Evolutionary conservation across 2,797 vertebrate genomes (phyloP), one percentile per base, ranked within the genome.

Genomic region (Malacoctenus gilli): DNA sequence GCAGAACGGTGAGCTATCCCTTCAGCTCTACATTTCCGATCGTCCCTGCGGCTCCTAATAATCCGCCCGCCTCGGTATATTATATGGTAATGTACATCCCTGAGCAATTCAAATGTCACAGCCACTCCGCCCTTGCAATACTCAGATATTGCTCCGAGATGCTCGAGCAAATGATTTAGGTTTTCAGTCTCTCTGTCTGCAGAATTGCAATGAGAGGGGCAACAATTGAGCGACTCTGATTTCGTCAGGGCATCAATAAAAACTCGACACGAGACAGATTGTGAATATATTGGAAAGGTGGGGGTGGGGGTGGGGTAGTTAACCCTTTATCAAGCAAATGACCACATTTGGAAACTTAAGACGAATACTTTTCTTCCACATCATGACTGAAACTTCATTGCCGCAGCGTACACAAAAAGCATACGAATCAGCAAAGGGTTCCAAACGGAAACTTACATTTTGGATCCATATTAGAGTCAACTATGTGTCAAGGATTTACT

Each of bases 101-200:
- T 37, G 44, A 79, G 60, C 51, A 34, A 55, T 64, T 69, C 32
- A 62, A 58, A 68, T 65, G 72, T 78, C 68, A 66, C 68, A 70
- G 63, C 52, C 50, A 46, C 20, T 75, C 67, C 58, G 50, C 54
- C 16, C 12, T n/a, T 22, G 28, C 15, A 15, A 59, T 51, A 32
- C 40, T 54, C 39, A 25, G 14, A 75, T 70, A 70, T 66, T 67
- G 54, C 72, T 66, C 32, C 30, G 47, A 74, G 74, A 63, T 61
- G 62, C 80, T 72, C 42, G 23, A 51, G 59, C 30, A 62, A 68
- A 71, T 47, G n/a, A 79, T 69, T 74, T 72, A 30, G 38, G 30
- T 32, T 68, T 12, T 25, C 39, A 58, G 42, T 57, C 25, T 28
- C 25, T 9, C 41, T 42, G 50, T 68, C 54, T 46, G 25, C 31